A percentile compares a stretch with the other conserved stretches of the same genome.
Evolutionary conservation across 2,888 invertebrate species (phyloP).

Genomic region (Psococerastis gibbosa): DNA sequence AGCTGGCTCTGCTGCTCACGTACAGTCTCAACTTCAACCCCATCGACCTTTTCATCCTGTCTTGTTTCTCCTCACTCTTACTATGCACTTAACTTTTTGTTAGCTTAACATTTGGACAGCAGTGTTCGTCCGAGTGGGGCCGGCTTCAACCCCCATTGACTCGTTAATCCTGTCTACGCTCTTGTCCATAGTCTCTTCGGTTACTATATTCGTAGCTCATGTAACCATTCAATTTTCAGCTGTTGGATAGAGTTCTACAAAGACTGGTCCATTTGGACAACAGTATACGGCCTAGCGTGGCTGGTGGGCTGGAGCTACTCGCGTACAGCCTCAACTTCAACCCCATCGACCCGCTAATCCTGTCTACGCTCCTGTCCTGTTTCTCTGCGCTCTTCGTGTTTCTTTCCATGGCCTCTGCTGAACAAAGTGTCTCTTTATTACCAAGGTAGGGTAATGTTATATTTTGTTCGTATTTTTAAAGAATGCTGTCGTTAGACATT

Average conservation of each 20-base stretch:
- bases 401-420: slow-evolving; percentile 61
- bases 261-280: slow-evolving; percentile 42
- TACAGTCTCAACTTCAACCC: slow-evolving; percentile 58
- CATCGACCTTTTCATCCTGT: slow-evolving; percentile 64
- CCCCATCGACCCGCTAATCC: slow-evolving; percentile 58
- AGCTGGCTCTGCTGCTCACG: slow-evolving; percentile 58
- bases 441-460: slow-evolving; percentile 9
- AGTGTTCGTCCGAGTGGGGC: too few species aligned
- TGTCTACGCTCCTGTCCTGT: slow-evolving; percentile 73
- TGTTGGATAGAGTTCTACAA: slow-evolving; percentile 64
- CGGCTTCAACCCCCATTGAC: too few species aligned
- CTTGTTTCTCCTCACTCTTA: slow-evolving; percentile 82
- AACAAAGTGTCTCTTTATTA: slow-evolving; percentile 15
- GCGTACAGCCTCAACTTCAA: slow-evolving; percentile 57
- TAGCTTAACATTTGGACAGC: too few species aligned
- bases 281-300: slow-evolving; percentile 52
- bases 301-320: slow-evolving; percentile 54
- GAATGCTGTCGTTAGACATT: too few species aligned
- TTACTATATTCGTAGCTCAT: too few species aligned
- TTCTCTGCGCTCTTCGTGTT: slow-evolving; percentile 84
- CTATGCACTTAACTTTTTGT: too few species aligned
- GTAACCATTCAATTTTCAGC: too few species aligned
- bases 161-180: too few species aligned
- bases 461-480: too few species aligned
- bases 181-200: too few species aligned